These are phyloP conservation scores for Tychaedon coryphoeus DNA, from an alignment of 2,113 vertebrate species.

Conservation along the genomic window DNA sequence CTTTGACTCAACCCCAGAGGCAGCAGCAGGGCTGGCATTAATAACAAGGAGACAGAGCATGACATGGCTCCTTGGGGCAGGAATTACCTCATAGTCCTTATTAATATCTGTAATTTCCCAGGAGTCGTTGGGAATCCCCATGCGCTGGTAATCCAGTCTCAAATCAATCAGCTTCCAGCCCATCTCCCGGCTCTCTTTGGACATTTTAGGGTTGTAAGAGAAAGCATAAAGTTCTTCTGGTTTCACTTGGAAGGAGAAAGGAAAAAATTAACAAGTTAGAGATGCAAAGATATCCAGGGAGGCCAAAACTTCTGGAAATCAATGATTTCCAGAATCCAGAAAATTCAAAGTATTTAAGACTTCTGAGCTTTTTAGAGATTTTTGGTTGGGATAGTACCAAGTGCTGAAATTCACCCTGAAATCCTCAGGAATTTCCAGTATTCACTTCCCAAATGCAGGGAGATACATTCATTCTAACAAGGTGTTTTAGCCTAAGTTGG, in stretches of 20 bases:
- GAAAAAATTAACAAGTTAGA: neutral
- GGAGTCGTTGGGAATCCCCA: slow-evolving; percentile 77
- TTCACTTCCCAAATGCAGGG: neutral
- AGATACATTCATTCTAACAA: neutral
- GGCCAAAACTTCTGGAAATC: neutral
- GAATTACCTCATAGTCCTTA: slow-evolving; percentile 78
- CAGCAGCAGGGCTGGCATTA: neutral
- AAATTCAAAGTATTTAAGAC: neutral
- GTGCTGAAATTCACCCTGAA: neutral
- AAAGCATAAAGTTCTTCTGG: slow-evolving; percentile 83
- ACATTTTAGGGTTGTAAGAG: slow-evolving; percentile 78
- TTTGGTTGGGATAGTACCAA: neutral
- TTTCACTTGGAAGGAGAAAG: slow-evolving; percentile 58
- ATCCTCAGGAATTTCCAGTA: neutral
- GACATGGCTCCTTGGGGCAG: neutral
- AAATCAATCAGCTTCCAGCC: slow-evolving; percentile 78
- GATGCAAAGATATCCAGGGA: neutral
- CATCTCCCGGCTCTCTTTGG: slow-evolving; percentile 70
- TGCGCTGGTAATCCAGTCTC: slow-evolving; percentile 74
- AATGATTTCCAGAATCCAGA: neutral
- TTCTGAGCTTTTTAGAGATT: neutral
- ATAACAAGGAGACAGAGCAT: neutral
- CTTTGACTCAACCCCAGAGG: neutral
- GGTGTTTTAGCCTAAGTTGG: neutral
- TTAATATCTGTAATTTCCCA: slow-evolving; percentile 80